Percentiles rank a stretch among this genome's conserved stretches.
Conservation (phyloP, 2,888 invertebrate species). For the Xestia sexstrigata region DNA sequence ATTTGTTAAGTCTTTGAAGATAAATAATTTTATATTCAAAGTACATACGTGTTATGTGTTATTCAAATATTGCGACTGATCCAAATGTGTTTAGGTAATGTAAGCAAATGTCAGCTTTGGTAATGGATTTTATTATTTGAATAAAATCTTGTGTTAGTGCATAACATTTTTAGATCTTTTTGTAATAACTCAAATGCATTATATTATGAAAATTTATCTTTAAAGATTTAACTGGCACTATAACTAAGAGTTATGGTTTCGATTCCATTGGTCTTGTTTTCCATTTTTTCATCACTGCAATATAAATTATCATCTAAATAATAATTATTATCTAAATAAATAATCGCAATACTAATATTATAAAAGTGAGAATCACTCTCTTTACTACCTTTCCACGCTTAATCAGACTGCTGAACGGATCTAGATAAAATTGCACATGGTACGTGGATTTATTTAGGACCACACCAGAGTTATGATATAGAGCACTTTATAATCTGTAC, state of each 20-base stretch:
- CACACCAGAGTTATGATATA: neutral
- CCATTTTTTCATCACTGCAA: too few relatives aligned
- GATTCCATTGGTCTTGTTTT: neutral
- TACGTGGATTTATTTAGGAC: neutral
- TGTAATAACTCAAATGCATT: neutral
- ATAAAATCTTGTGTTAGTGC: neutral
- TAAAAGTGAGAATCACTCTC: neutral
- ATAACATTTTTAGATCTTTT: neutral
- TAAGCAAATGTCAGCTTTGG: conserved; percentile 21
- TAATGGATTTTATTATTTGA: conserved; percentile 17
- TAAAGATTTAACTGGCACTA: neutral
- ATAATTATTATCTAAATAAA: too few relatives aligned
- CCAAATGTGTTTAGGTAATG: conserved; percentile 43
- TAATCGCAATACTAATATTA: neutral
- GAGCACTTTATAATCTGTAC: neutral
- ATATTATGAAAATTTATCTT: neutral
- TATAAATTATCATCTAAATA: too few relatives aligned
- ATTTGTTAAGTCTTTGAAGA: conserved; percentile 46
- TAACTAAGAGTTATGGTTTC: neutral
- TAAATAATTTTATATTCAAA: conserved; percentile 59
- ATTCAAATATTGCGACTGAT: conserved; percentile 54
- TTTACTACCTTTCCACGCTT: neutral
- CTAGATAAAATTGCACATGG: neutral
- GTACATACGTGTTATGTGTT: conserved; percentile 48
- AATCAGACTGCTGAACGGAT: too few relatives aligned